Percentiles rank a stretch among this genome's conserved stretches.
phyloP scores from a whole-genome alignment of 2,888 invertebrate genomes.

The Zele albiditarsus region DNA sequence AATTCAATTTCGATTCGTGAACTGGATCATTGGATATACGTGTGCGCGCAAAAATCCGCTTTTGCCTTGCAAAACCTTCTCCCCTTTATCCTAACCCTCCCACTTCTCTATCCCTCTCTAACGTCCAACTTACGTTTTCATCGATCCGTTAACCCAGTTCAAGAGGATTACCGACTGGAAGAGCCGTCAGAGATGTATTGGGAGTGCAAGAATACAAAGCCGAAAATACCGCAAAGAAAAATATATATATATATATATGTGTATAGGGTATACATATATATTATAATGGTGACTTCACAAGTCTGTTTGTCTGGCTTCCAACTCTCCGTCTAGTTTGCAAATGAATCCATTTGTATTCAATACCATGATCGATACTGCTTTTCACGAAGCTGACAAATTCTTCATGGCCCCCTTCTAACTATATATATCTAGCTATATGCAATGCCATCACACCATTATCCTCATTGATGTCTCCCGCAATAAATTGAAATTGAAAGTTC shows the following conservation, averaged over 20 bases:
- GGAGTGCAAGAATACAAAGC: background rate
- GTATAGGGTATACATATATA: background rate
- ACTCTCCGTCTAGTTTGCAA: background rate
- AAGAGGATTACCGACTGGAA: constrained; percentile 13
- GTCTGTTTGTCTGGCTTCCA: constrained; percentile 12
- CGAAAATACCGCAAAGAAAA: constrained; percentile 11
- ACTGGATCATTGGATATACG: background rate
- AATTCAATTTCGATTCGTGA: constrained; percentile 19
- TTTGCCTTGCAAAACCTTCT: constrained; percentile 2
- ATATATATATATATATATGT: background rate
- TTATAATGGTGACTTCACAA: constrained; percentile 1
- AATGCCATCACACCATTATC: background rate
- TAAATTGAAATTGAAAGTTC: background rate
- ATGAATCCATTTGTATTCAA: constrained; percentile 16
- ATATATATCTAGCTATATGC: background rate
- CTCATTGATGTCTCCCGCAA: background rate
- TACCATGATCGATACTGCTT: constrained; percentile 9
- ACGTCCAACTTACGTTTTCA: constrained; percentile 3
- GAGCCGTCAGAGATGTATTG: constrained; percentile 7
- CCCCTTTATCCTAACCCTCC: background rate
- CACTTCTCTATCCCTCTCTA: background rate
- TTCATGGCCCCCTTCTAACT: background rate
- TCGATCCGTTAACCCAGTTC: constrained; percentile 24
- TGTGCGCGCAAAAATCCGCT: background rate
- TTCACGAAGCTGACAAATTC: constrained; percentile 1